phyloP scores from a whole-genome alignment of 2,113 vertebrate species.

The Odocoileus hemionus region DNA sequence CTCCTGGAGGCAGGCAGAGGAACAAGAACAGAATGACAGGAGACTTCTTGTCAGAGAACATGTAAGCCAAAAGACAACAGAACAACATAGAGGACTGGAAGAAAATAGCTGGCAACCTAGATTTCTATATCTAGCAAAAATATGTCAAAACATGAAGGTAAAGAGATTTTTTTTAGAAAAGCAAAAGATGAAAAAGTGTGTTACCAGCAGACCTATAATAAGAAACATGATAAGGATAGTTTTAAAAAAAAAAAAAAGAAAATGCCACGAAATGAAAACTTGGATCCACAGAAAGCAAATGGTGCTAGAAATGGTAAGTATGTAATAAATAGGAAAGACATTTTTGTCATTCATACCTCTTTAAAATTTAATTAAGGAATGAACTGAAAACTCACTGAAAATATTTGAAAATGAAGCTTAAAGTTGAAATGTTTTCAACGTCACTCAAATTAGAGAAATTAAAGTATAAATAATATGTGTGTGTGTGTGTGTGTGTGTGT shows the following conservation, averaged over 20 bases:
- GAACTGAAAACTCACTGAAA: background rate
- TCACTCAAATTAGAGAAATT: background rate
- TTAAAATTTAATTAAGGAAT: background rate
- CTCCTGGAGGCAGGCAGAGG: fast-evolving
- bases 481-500: background rate
- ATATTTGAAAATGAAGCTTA: background rate
- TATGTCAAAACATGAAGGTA: background rate
- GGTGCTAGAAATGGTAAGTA: background rate
- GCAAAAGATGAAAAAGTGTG: background rate
- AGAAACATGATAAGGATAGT: background rate
- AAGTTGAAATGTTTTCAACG: background rate
- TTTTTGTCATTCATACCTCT: background rate
- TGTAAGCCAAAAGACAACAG: background rate
- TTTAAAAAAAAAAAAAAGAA: background rate
- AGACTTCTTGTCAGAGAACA: background rate
- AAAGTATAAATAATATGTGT: background rate
- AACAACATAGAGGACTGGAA: background rate
- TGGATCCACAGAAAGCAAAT: background rate
- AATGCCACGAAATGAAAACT: background rate
- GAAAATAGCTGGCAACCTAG: background rate
- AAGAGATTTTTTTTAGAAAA: background rate
- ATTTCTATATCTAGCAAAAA: slow-evolving; percentile 17
- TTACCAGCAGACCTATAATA: background rate
- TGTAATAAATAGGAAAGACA: background rate
- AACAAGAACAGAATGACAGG: background rate